A percentile compares a stretch with the other conserved stretches of the same genome.
phyloP scores from a whole-genome alignment of 2,888 invertebrate species.

The Amiota minor region DNA sequence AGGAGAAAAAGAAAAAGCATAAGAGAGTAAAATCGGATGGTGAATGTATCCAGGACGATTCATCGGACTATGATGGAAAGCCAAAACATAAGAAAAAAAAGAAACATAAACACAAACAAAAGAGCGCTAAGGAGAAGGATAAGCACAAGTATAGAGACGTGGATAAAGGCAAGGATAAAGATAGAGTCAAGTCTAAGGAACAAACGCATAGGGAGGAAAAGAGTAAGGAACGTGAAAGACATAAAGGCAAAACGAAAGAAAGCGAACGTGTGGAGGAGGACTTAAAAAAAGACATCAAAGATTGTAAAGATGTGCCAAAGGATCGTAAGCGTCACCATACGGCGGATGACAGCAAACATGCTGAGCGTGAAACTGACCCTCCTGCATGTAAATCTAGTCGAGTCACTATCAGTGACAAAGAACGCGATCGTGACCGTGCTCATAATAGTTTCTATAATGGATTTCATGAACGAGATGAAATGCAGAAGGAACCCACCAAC shows the following conservation, averaged over 20 bases:
- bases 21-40: slow-evolving; percentile 48
- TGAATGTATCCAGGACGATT: slow-evolving; percentile 53
- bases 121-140: slow-evolving; percentile 51
- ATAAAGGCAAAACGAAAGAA: slow-evolving; percentile 34
- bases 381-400: not conserved
- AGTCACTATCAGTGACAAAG: slow-evolving; percentile 29
- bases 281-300: slow-evolving; percentile 34
- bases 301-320: not conserved
- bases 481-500: slow-evolving; percentile 6
- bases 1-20: slow-evolving; percentile 65
- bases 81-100: slow-evolving; percentile 60
- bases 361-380: not conserved
- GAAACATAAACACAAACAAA: slow-evolving; percentile 62
- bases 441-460: slow-evolving; percentile 63
- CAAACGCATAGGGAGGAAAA: slow-evolving; percentile 35
- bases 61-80: slow-evolving; percentile 41
- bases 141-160: slow-evolving; percentile 53
- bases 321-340: slow-evolving; percentile 42
- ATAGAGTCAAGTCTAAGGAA: slow-evolving; percentile 54
- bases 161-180: slow-evolving; percentile 52
- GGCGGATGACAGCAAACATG: slow-evolving; percentile 35
- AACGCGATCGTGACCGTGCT: slow-evolving; percentile 38
- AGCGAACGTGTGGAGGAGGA: slow-evolving; percentile 34
- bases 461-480: slow-evolving; percentile 43
- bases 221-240: slow-evolving; percentile 13